Conservation (phyloP, 1,140 invertebrate species). For the Riptortus pedestris region DNA sequence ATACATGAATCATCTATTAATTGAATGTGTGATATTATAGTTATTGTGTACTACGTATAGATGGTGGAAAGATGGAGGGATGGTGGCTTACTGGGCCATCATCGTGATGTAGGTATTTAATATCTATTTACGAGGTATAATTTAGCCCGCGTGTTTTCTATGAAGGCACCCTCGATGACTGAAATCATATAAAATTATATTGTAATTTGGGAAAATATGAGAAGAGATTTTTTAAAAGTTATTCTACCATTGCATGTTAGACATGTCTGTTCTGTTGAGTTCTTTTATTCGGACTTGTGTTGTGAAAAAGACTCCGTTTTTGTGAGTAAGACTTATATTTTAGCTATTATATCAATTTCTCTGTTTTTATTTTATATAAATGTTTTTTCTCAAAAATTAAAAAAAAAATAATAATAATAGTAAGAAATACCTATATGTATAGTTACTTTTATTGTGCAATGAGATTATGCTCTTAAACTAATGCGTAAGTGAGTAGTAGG, state of each 20-base stretch:
- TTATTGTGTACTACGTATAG: conserved; percentile 17
- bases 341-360: conserved; percentile 20
- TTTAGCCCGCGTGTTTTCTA: conserved; percentile 21
- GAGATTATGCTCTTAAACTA: background rate
- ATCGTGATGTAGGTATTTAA: conserved; percentile 17
- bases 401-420: background rate
- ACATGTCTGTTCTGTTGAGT: conserved; percentile 33
- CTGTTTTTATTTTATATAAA: conserved; percentile 19
- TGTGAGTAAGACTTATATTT: conserved; percentile 25
- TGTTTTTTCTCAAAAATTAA: background rate
- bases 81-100: conserved; percentile 16
- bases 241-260: conserved; percentile 33
- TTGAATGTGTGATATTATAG: conserved; percentile 16
- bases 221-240: conserved; percentile 16
- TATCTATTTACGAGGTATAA: conserved; percentile 17
- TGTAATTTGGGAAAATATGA: conserved; percentile 14
- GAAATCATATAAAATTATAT: conserved; percentile 17
- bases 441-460: background rate
- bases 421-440: background rate
- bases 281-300: conserved; percentile 34
- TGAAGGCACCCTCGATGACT: conserved; percentile 20
- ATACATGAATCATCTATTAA: background rate
- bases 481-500: background rate
- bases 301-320: conserved; percentile 25
- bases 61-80: background rate